Base-by-base conservation (phyloP, 2,113 vertebrate species). In the Epinephelus fuscoguttatus region DNA sequence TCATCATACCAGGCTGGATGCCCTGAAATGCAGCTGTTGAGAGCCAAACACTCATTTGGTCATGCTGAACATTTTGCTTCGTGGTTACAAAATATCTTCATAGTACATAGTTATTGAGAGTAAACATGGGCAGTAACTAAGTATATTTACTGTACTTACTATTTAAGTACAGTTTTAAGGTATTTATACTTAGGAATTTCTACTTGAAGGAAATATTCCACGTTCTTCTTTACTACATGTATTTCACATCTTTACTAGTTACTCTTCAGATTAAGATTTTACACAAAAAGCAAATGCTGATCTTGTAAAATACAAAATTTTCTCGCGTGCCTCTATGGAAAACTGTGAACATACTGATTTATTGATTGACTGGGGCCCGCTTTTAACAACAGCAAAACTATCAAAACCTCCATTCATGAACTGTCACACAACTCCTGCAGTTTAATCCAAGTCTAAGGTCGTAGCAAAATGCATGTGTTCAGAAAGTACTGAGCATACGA, bases 1-100 rank as follows among this genome's bases (percentile, higher is more conserved):
- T 94, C 83, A 88, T 93, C 85, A 27, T 69, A 74, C 37, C 80
- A 85, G 78, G 60, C 72, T 79, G 68, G 69, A 73, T 88, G 78
- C 62, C 70, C 79, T 61, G 60, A 69, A 81, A 91, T 52, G 67
- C 87, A 92, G 82, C 91, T 91, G 87, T 56, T 73, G 4, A 45
- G 45, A 75, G 17, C 27, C 23, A 81, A 63, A 23, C 3, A 13
- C 62, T 66, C 21, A 45, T 55, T 70, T 79, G 50, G 69, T 30
- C 45, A n/a, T 1, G 0, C 37, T 49, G 25, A 76, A 76, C 25
- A 14, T 75, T 70, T 75, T 56, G 4, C 17, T 45, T n/a, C 9
- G 23, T n/a, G 60, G 50, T 11, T 52, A 50, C 61, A 59, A 52
- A 52, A 70, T 69, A 40, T 68, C 57, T 23, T 56, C 0, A 47